These are phyloP conservation scores for Cataglyphis hispanica DNA, from an alignment of 1,140 invertebrate genomes.

Conservation along the genomic window DNA sequence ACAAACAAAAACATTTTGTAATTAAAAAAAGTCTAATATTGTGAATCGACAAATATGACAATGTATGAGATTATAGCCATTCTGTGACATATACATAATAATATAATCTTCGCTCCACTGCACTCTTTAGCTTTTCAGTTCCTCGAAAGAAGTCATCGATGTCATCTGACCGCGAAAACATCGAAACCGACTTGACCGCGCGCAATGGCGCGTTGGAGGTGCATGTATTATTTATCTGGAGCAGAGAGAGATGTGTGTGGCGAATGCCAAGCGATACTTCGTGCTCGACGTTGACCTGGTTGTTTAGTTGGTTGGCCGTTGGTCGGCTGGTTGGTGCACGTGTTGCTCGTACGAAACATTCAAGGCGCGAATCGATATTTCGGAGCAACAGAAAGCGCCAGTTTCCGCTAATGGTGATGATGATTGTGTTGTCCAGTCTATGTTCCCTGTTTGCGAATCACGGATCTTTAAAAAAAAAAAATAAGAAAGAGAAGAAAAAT, in stretches of 20 bases:
- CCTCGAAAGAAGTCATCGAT: neutral
- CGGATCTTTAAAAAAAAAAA: neutral
- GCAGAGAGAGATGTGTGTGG: neutral
- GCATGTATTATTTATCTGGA: constrained; percentile 59
- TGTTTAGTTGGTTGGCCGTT: constrained; percentile 34
- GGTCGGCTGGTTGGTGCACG: constrained; percentile 39
- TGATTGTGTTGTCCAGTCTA: neutral
- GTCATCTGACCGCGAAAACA: neutral
- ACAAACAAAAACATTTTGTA: too few relatives aligned
- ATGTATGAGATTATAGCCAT: too few relatives aligned
- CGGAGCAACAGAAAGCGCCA: neutral
- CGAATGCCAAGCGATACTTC: constrained; percentile 17
- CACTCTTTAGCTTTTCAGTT: neutral
- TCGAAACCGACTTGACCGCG: constrained; percentile 11
- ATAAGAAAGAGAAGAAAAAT: neutral
- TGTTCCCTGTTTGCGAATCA: neutral
- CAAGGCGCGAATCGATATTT: constrained; percentile 49
- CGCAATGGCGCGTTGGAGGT: neutral
- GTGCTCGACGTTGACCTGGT: constrained; percentile 60
- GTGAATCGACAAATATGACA: too few relatives aligned
- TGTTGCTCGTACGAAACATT: constrained; percentile 54
- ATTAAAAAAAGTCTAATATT: too few relatives aligned
- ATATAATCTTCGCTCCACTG: neutral
- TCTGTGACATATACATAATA: neutral
- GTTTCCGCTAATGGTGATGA: neutral